A percentile compares a stretch with the other conserved stretches of the same genome.
phyloP scores from a whole-genome alignment of 2,797 vertebrate species.

The Enteromius unitaeniatus region DNA sequence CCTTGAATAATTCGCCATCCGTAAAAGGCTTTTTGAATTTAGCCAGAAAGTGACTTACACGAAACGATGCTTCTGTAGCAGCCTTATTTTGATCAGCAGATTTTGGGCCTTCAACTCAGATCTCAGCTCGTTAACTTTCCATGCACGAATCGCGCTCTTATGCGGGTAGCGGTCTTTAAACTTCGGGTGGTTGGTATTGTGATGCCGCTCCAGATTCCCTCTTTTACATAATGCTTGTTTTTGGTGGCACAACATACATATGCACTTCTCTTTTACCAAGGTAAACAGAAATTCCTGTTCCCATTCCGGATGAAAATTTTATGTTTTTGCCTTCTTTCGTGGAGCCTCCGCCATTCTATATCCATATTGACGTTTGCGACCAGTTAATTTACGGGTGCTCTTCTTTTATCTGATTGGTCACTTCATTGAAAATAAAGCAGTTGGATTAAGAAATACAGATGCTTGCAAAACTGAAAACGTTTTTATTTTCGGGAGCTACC shows the following conservation, averaged over 20 bases:
- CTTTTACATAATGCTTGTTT: conserved; percentile 18
- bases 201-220: conserved; percentile 26
- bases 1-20: conserved; percentile 40
- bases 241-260: conserved; percentile 25
- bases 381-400: too few species aligned
- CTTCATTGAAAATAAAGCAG: conserved; percentile 4
- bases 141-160: conserved; percentile 22
- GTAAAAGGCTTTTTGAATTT: conserved; percentile 50
- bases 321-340: too few species aligned
- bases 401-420: neutral
- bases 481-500: neutral
- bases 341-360: too few species aligned
- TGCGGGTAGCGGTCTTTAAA: conserved; percentile 32
- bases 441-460: neutral
- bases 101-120: conserved; percentile 28
- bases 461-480: neutral
- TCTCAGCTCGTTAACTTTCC: conserved; percentile 41
- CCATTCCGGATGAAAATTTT: too few species aligned
- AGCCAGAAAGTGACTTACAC: conserved; percentile 23
- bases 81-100: conserved; percentile 34
- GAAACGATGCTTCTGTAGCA: conserved; percentile 32
- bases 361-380: too few species aligned
- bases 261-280: conserved; percentile 8
- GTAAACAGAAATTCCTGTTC: too few species aligned
- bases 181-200: conserved; percentile 28